Percentiles rank a stretch among this genome's conserved stretches.
These are phyloP conservation scores for Ditylenchus dipsaci DNA, from an alignment of 1,140 invertebrate species.

Conservation along the genomic window DNA sequence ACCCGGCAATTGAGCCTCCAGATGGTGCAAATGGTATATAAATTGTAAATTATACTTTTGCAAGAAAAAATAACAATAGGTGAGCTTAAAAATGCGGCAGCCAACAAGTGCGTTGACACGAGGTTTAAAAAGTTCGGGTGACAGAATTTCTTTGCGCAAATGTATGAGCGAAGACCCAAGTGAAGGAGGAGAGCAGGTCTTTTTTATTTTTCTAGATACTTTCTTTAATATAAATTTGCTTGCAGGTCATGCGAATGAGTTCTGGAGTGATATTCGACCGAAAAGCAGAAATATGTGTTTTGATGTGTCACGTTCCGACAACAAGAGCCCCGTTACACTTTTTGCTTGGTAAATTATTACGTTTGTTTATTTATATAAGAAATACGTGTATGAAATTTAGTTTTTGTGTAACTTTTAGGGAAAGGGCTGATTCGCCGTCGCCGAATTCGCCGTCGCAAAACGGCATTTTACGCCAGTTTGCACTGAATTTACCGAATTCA, in stretches of 20 bases:
- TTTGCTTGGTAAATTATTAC: conserved; percentile 62
- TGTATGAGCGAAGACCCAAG: conserved; percentile 65
- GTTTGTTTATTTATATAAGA: no score
- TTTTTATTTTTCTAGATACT: conserved; percentile 6
- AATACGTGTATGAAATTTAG: no score
- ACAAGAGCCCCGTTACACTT: conserved; percentile 73
- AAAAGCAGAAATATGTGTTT: conserved; percentile 77
- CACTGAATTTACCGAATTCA: no score
- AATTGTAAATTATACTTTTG: conserved; percentile 12
- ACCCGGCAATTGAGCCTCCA: conserved; percentile 83
- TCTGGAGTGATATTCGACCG: conserved; percentile 83
- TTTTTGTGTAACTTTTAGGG: no score
- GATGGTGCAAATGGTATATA: conserved; percentile 70
- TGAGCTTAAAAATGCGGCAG: conserved; percentile 69
- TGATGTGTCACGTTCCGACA: conserved; percentile 74
- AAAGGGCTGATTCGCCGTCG: no score
- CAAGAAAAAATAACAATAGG: conserved; percentile 43
- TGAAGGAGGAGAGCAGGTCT: conserved; percentile 64
- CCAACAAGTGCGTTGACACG: conserved; percentile 74
- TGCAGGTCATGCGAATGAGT: conserved; percentile 70
- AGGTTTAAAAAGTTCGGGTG: conserved; percentile 67
- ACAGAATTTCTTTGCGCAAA: conserved; percentile 67
- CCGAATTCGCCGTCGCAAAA: no score
- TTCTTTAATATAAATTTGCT: conserved; percentile 26
- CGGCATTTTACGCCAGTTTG: no score